Percentiles rank a stretch among this genome's conserved stretches.
Conservation (phyloP, 2,888 invertebrate genomes). For the Amblyjoppa proteus region DNA sequence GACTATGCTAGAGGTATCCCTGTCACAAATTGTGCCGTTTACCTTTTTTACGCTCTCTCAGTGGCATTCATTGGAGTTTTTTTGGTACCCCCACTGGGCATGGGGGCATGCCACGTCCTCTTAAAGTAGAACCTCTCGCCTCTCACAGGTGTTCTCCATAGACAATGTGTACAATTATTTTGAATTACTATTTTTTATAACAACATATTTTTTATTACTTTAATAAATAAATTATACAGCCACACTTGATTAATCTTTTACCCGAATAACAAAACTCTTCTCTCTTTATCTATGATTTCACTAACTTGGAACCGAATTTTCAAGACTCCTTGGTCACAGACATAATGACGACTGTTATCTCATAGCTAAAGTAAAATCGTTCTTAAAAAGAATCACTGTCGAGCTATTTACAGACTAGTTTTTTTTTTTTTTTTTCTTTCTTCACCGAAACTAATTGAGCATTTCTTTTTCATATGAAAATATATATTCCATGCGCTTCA, state of each 20-base stretch:
- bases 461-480: slow-evolving; percentile 36
- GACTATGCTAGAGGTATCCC: too few relatives aligned
- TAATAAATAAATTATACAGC: slow-evolving; percentile 61
- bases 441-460: slow-evolving; percentile 39
- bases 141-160: neutral
- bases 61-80: neutral
- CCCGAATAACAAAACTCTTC: slow-evolving; percentile 11
- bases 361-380: neutral
- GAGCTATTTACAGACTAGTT: slow-evolving; percentile 49
- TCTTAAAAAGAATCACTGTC: slow-evolving; percentile 12
- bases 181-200: slow-evolving; percentile 2
- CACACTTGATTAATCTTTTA: slow-evolving; percentile 23
- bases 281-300: neutral
- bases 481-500: neutral
- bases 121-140: neutral
- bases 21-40: too few relatives aligned
- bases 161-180: neutral
- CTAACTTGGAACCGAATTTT: neutral
- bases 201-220: slow-evolving; percentile 43
- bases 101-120: neutral
- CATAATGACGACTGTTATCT: neutral
- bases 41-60: neutral
- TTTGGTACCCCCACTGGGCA: neutral
- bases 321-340: neutral
- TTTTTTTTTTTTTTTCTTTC: slow-evolving; percentile 28